Evolutionary conservation across 1,140 invertebrate species (phyloP), one percentile per base, ranked within the genome.

Genomic region (Pogonus chalceus): DNA sequence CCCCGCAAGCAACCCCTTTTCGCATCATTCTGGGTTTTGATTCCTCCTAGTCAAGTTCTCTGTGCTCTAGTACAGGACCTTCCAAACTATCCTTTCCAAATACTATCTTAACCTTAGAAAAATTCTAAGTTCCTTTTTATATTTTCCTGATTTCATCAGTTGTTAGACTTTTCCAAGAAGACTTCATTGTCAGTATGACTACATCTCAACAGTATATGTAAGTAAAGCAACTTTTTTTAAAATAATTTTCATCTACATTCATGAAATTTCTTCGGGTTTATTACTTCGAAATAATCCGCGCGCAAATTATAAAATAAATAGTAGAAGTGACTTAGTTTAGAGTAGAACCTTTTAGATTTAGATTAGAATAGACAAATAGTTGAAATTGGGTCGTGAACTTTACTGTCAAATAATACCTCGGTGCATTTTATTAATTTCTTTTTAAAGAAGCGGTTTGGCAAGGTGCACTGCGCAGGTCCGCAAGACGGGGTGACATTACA

Each of bases 11-110:
- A 20, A 26, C 12, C 23, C 54, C 51, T 43, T 43, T 54, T 58
- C 57, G 59, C 52, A 52, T 65, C 63, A 65, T 65, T 65, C 60
- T 55, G 49, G 50, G 35, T 35, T 56, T 53, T 54, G 9, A 18
- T 4, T 9, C 37, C 37, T 12, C 18, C 37, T 9, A 43, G 37
- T 43, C 9, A 53, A 58, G 35, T 23, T 55, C 49, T 50, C 18
- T 49, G 48, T 50, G 57, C 56, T 23, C 54, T 23, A 31, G 24
- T 24, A 31, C 18, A 39, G 37, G 9, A 10, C n/a, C 16, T 51
- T 3, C 14, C 18, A 24, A 20, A 20, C 9, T 14, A 9, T 12
- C 18, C 7, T 9, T 10, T 20, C 43, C 10, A 9, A 9, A 10
- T 10, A 18, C 9, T 18, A 18, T n/a, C 35, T 20, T 14, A 12